Percentiles rank a stretch among this genome's conserved stretches.
Conservation (phyloP, 2,797 vertebrate genomes). For the Cyprinodon diabolis region DNA sequence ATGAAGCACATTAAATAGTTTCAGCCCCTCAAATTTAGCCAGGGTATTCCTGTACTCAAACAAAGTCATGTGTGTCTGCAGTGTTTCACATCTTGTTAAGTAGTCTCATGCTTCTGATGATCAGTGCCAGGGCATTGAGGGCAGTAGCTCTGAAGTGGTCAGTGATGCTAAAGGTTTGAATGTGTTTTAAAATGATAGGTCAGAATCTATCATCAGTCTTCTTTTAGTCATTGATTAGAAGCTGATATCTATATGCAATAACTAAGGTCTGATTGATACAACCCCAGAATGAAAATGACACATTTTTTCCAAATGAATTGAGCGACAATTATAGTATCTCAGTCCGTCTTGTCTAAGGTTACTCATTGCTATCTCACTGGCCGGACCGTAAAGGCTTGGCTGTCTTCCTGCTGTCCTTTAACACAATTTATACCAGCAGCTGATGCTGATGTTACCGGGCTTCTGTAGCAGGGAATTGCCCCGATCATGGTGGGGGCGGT, state of each 20-base stretch:
- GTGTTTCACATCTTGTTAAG: neutral
- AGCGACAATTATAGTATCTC: conserved; percentile 30
- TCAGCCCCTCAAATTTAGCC: neutral
- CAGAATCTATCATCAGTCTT: neutral
- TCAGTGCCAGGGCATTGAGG: neutral
- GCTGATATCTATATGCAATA: no score
- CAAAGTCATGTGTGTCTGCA: neutral
- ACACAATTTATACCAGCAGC: conserved; percentile 71
- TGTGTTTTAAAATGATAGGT: neutral
- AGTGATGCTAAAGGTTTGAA: neutral
- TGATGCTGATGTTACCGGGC: conserved; percentile 62
- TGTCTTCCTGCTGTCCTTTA: conserved; percentile 58
- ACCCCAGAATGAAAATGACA: neutral
- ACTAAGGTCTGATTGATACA: neutral
- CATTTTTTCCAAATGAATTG: conserved; percentile 30
- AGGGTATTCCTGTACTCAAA: neutral
- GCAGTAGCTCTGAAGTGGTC: no score
- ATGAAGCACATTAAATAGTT: no score
- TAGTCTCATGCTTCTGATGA: neutral
- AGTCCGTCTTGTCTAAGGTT: conserved; percentile 36
- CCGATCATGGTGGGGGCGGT: conserved; percentile 37
- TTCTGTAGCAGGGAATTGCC: conserved; percentile 54
- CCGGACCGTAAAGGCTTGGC: conserved; percentile 47
- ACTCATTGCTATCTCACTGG: conserved; percentile 44
- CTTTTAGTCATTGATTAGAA: no score